phyloP scores from a whole-genome alignment of 1,140 invertebrate species.

The Panagrolaimus sp. region DNA sequence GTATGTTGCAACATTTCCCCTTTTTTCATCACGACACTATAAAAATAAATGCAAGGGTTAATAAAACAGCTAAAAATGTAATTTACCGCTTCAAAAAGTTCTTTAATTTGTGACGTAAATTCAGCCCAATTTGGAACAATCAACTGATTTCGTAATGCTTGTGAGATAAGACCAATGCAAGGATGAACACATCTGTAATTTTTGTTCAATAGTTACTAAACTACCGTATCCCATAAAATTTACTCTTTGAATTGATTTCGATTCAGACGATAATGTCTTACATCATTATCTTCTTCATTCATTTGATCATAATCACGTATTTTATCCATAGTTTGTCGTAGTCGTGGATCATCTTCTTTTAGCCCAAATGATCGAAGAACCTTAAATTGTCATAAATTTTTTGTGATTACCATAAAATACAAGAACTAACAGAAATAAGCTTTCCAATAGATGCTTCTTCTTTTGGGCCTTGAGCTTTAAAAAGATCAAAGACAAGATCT shows the following conservation, averaged over 20 bases:
- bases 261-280: conserved; percentile 32
- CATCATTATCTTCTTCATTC: conserved; percentile 35
- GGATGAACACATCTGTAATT: conserved; percentile 46
- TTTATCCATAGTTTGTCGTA: conserved; percentile 49
- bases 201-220: not conserved
- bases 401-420: conserved; percentile 9
- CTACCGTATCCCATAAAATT: too few relatives aligned
- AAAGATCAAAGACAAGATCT: conserved; percentile 55
- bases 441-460: conserved; percentile 54
- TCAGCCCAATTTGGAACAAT: conserved; percentile 86
- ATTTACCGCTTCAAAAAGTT: conserved; percentile 72
- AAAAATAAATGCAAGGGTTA: not conserved
- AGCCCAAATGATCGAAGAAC: conserved; percentile 22
- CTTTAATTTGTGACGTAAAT: conserved; percentile 82
- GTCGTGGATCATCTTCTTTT: conserved; percentile 6
- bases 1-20: conserved; percentile 71
- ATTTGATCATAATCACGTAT: conserved; percentile 39
- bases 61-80: conserved; percentile 19
- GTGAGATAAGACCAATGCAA: conserved; percentile 68
- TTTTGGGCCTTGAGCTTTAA: conserved; percentile 45
- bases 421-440: conserved; percentile 35
- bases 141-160: conserved; percentile 84
- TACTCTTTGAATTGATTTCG: conserved; percentile 54
- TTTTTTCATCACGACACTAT: conserved; percentile 13
- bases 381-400: conserved; percentile 11